These are phyloP conservation scores for Chirona hameri DNA, from an alignment of 2,888 invertebrate species.

Conservation along the genomic window DNA sequence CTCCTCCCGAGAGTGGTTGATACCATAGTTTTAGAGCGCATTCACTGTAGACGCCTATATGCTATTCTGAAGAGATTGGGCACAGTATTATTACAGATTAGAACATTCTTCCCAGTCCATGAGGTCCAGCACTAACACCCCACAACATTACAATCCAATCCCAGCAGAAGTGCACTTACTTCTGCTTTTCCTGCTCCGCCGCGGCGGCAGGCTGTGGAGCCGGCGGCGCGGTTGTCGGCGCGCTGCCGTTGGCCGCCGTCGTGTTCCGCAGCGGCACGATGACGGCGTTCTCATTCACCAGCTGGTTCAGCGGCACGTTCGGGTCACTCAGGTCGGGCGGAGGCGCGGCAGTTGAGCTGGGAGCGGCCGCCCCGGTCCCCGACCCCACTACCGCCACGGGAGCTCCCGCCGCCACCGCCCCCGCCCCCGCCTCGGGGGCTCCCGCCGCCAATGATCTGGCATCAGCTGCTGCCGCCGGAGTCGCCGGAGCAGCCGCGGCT, in stretches of 20 bases:
- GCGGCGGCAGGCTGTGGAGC: not conserved
- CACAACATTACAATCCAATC: too few relatives aligned
- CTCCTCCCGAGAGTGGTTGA: too few relatives aligned
- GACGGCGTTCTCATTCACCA: constrained; percentile 10
- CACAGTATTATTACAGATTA: too few relatives aligned
- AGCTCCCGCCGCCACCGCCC: not conserved
- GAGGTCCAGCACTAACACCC: too few relatives aligned
- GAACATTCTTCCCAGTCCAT: too few relatives aligned
- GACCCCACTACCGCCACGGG: not conserved
- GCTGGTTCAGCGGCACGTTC: constrained; percentile 6
- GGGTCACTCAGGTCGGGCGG: not conserved
- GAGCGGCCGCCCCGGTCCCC: not conserved
- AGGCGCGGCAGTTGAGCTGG: not conserved
- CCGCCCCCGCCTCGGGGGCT: not conserved
- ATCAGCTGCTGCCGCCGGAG: too few relatives aligned
- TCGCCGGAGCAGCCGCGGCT: not conserved
- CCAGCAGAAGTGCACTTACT: not conserved
- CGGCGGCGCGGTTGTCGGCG: not conserved
- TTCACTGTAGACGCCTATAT: too few relatives aligned
- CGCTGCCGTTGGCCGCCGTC: not conserved
- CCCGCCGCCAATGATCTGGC: not conserved
- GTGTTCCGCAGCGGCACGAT: not conserved
- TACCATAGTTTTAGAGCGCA: too few relatives aligned
- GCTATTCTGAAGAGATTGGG: too few relatives aligned
- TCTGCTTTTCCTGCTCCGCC: not conserved